phyloP scores from a whole-genome alignment of 1,140 invertebrate species.

The Stenopsyche tienmushanensis region DNA sequence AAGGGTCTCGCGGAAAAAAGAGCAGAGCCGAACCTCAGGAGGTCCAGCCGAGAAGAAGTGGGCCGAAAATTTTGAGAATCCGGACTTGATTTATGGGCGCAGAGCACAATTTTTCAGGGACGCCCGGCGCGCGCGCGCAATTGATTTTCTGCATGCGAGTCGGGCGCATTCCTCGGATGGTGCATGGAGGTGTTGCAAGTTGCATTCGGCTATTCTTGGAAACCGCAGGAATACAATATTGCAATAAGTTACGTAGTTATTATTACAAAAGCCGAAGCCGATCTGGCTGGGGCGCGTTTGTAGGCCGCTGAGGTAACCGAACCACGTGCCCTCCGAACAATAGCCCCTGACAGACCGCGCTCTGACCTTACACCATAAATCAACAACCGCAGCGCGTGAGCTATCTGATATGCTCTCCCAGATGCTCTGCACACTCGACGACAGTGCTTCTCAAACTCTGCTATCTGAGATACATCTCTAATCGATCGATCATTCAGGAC shows the following conservation, averaged over 20 bases:
- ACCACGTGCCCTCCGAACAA: slow-evolving; percentile 34
- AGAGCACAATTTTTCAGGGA: not conserved
- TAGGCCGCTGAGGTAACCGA: slow-evolving; percentile 31
- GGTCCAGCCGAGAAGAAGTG: no score
- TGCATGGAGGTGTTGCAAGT: not conserved
- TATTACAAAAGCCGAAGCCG: slow-evolving; percentile 21
- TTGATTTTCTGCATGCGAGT: not conserved
- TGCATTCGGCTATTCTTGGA: slow-evolving; percentile 10
- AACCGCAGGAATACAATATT: slow-evolving; percentile 21
- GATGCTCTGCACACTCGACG: not conserved
- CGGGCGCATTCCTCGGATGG: not conserved
- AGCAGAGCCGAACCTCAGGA: no score
- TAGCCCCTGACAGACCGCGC: slow-evolving; percentile 25
- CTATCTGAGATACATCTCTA: no score
- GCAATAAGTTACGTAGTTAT: slow-evolving; percentile 18
- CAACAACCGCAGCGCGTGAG: slow-evolving; percentile 13
- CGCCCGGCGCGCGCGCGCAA: not conserved
- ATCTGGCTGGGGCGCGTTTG: slow-evolving; percentile 25
- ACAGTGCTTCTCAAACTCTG: no score
- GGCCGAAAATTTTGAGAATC: no score
- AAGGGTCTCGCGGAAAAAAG: no score
- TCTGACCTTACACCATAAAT: slow-evolving; percentile 28
- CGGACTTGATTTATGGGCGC: no score
- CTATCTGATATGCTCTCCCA: not conserved
- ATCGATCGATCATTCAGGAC: no score